Evolutionary conservation across 2,797 vertebrate species (phyloP).

Genomic region (Megaceryle alcyon): DNA sequence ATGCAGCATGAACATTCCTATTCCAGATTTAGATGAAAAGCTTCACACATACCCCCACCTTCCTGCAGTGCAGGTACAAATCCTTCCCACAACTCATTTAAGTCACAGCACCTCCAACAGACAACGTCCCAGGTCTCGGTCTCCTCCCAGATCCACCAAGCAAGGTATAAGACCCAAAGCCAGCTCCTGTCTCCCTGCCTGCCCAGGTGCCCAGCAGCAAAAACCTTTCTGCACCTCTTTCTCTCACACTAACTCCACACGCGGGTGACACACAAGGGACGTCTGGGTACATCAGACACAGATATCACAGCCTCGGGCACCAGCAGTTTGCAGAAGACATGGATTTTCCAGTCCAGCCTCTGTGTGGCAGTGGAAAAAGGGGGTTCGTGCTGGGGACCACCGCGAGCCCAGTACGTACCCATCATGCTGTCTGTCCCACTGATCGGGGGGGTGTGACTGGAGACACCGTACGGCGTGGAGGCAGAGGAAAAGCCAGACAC

Average conservation of each 20-base stretch:
- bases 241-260: accelerated
- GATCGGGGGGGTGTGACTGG: constrained; percentile 91
- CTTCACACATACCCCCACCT: neutral
- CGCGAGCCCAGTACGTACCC: constrained; percentile 69
- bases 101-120: neutral
- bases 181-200: neutral
- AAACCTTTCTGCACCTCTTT: accelerated
- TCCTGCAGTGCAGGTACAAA: neutral
- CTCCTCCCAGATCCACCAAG: neutral
- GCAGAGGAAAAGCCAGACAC: constrained; percentile 86
- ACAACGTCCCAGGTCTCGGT: neutral
- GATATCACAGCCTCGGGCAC: neutral
- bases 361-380: accelerated
- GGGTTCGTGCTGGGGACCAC: accelerated
- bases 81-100: neutral
- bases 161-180: neutral
- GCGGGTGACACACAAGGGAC: neutral
- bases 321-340: neutral
- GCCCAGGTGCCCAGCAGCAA: neutral
- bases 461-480: constrained; percentile 86
- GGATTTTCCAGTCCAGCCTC: neutral
- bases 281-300: neutral
- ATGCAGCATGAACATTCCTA: neutral
- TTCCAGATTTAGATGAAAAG: neutral
- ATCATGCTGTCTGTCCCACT: constrained; percentile 89